Percentiles rank a stretch among this genome's conserved stretches.
Conservation (phyloP, 2,113 vertebrate species). For the Phrynosoma blainvillii region DNA sequence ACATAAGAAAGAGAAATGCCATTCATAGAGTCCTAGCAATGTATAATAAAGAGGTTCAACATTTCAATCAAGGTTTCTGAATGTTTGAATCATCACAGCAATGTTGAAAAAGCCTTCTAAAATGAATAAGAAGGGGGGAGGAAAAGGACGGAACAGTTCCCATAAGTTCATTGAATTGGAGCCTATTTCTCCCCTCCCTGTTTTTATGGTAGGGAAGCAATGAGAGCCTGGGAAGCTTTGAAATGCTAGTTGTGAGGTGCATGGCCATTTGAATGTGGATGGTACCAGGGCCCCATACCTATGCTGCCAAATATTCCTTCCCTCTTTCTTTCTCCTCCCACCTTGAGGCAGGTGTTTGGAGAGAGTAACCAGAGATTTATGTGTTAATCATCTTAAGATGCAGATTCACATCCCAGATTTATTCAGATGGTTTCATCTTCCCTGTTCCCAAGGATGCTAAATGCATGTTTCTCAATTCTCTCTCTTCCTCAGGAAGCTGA, state of each 20-base stretch:
- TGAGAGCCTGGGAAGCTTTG: slow-evolving; percentile 24
- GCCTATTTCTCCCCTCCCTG: slow-evolving; percentile 1
- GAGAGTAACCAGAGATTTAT: slow-evolving; percentile 5
- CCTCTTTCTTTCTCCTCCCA: slow-evolving; percentile 18
- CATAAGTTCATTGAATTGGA: slow-evolving; percentile 1
- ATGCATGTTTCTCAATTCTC: not conserved
- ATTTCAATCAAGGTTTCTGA: not conserved
- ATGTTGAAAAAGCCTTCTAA: not conserved
- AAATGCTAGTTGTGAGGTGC: slow-evolving; percentile 19
- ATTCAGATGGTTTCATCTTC: not conserved
- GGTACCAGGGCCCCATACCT: not conserved
- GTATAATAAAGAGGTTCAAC: not conserved
- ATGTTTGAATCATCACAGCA: not conserved
- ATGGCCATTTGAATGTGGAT: slow-evolving; percentile 26
- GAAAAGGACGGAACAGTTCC: not conserved
- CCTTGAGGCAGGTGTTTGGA: slow-evolving; percentile 1
- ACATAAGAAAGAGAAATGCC: not conserved
- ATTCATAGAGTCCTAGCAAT: not conserved
- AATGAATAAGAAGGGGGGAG: not conserved
- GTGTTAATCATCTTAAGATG: slow-evolving; percentile 15
- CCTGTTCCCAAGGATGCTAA: not conserved
- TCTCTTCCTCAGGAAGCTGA: not conserved
- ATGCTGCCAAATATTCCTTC: slow-evolving; percentile 28
- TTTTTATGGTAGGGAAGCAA: slow-evolving; percentile 1
- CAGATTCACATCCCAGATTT: slow-evolving; percentile 12